A percentile compares a stretch with the other conserved stretches of the same genome.
Evolutionary conservation across 2,888 invertebrate species (phyloP).

Genomic region (Heliconius ismenius): DNA sequence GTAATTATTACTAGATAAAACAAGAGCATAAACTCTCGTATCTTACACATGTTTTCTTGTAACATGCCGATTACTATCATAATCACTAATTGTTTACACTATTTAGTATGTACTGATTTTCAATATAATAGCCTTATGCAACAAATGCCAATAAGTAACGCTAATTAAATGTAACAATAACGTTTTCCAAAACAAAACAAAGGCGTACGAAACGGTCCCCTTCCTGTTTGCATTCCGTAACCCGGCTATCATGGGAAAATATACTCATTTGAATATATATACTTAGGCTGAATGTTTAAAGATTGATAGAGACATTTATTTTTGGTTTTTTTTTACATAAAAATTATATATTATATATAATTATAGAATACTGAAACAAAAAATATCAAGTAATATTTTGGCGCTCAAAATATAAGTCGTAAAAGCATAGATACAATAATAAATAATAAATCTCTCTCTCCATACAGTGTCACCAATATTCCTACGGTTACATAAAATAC

Average conservation of each 20-base stretch:
- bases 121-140: constrained; percentile 28
- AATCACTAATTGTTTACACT: constrained; percentile 39
- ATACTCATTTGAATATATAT: constrained; percentile 45
- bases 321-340: background rate
- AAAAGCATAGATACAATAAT: background rate
- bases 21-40: constrained; percentile 26
- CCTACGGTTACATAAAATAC: background rate
- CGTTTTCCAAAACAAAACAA: constrained; percentile 40
- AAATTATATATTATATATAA: too few species aligned
- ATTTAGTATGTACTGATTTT: constrained; percentile 31
- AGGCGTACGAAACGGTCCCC: constrained; percentile 37
- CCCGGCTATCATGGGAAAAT: constrained; percentile 46
- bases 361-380: background rate
- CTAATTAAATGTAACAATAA: constrained; percentile 42
- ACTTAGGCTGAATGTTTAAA: constrained; percentile 37
- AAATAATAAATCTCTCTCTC: too few species aligned
- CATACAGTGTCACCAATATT: background rate
- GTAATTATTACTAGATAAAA: background rate
- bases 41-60: constrained; percentile 35
- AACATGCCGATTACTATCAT: constrained; percentile 31
- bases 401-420: background rate
- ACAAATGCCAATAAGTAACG: constrained; percentile 36
- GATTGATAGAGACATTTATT: background rate
- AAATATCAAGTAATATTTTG: background rate
- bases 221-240: constrained; percentile 45